Evolutionary conservation across 2,797 vertebrate genomes (phyloP).

Genomic region (Macroramphosus scolopax): DNA sequence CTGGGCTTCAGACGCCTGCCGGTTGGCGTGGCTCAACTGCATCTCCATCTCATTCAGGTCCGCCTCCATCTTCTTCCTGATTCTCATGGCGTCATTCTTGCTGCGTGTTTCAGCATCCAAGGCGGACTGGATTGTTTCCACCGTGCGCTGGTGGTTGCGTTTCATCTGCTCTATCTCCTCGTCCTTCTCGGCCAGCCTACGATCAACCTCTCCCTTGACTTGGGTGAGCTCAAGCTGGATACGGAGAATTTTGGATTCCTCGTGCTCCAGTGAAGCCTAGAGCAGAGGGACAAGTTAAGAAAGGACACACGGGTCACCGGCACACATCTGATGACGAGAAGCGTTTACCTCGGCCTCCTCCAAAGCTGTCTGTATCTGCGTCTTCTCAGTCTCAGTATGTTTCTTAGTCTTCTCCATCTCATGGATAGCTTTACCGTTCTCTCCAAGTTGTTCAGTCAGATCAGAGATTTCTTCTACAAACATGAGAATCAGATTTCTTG

Average conservation of each 20-base stretch:
- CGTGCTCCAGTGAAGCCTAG: slow-evolving; percentile 83
- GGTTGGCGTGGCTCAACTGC: slow-evolving; percentile 81
- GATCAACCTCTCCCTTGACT: slow-evolving; percentile 82
- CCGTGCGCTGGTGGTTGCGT: slow-evolving; percentile 75
- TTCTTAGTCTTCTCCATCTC: slow-evolving; percentile 84
- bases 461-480: slow-evolving; percentile 82
- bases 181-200: slow-evolving; percentile 81
- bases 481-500: background rate
- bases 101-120: slow-evolving; percentile 81
- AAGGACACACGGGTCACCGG: background rate
- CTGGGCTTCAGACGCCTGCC: slow-evolving; percentile 79
- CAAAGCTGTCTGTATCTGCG: slow-evolving; percentile 77
- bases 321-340: background rate
- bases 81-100: slow-evolving; percentile 81
- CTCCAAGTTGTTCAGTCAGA: slow-evolving; percentile 81
- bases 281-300: background rate
- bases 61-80: slow-evolving; percentile 86
- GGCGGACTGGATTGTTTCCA: slow-evolving; percentile 78
- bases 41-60: slow-evolving; percentile 85
- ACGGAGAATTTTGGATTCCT: slow-evolving; percentile 83
- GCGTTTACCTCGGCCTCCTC: slow-evolving; percentile 82
- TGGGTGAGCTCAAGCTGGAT: slow-evolving; percentile 85
- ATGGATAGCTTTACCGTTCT: slow-evolving; percentile 78
- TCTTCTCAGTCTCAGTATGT: slow-evolving; percentile 79
- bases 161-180: slow-evolving; percentile 85